Evolutionary conservation across 2,113 vertebrate genomes (phyloP).

Genomic region (Columba janthina): DNA sequence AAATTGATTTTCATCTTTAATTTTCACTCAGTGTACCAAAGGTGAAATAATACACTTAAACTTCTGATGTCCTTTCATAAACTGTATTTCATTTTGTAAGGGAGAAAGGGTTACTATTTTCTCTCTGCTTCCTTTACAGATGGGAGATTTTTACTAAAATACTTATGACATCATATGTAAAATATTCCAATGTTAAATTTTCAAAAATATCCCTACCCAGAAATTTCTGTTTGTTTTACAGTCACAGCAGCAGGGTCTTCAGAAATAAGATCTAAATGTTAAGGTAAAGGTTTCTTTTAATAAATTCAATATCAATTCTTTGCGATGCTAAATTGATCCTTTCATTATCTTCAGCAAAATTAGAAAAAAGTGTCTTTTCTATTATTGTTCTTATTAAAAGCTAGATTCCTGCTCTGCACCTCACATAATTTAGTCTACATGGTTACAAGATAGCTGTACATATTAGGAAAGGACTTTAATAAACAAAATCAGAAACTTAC

Average conservation of each 20-base stretch:
- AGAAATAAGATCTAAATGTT: not conserved
- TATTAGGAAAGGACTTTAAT: not conserved
- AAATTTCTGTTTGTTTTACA: not conserved
- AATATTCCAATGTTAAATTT: not conserved
- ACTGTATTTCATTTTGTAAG: not conserved
- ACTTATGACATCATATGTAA: accelerated
- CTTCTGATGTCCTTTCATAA: not conserved
- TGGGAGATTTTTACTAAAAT: not conserved
- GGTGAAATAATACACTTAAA: not conserved
- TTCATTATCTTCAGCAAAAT: not conserved
- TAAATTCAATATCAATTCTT: not conserved
- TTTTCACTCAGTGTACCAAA: not conserved
- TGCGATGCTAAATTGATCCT: not conserved
- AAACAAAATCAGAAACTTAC: not conserved
- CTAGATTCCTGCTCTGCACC: not conserved
- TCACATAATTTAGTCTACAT: not conserved
- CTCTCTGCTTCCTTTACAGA: not conserved
- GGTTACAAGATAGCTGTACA: not conserved
- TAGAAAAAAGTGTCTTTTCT: accelerated
- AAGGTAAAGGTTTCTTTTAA: not conserved
- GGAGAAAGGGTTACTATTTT: not conserved
- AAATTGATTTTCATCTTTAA: not conserved
- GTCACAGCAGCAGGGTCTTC: not conserved
- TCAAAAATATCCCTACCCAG: not conserved
- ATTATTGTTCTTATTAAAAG: not conserved